phyloP scores from a whole-genome alignment of 2,797 vertebrate species.

The Thamnophis elegans region DNA sequence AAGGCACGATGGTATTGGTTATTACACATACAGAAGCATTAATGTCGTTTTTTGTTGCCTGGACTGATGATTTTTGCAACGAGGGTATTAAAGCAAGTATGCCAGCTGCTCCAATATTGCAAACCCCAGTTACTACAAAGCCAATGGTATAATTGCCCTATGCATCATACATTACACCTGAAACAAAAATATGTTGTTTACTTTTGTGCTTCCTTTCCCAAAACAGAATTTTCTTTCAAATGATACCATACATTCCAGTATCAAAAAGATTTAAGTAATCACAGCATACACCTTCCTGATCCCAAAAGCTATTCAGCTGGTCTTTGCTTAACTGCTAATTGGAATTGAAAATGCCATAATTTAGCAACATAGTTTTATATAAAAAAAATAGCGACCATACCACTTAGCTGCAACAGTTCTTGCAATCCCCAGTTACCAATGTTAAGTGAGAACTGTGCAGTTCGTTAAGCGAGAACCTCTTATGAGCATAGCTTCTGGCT shows the following conservation, averaged over 20 bases:
- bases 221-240: not conserved
- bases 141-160: constrained; percentile 35
- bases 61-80: constrained; percentile 21
- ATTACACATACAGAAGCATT: constrained; percentile 35
- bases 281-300: not conserved
- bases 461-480: not conserved
- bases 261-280: not conserved
- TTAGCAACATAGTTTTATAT: not conserved
- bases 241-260: not conserved
- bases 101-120: constrained; percentile 29
- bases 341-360: not conserved
- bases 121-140: constrained; percentile 34
- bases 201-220: not conserved
- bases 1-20: constrained; percentile 30
- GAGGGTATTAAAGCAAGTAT: constrained; percentile 38
- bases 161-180: constrained; percentile 29
- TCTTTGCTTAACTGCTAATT: not conserved
- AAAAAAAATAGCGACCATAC: not conserved
- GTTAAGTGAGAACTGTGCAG: not conserved
- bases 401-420: not conserved
- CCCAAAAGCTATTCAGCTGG: not conserved
- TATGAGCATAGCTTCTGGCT: not conserved
- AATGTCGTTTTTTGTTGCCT: constrained; percentile 30
- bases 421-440: not conserved
- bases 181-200: constrained; percentile 5